These are phyloP conservation scores for Boulengeromyrus knoepffleri DNA, from an alignment of 2,113 vertebrate species.

Conservation along the genomic window DNA sequence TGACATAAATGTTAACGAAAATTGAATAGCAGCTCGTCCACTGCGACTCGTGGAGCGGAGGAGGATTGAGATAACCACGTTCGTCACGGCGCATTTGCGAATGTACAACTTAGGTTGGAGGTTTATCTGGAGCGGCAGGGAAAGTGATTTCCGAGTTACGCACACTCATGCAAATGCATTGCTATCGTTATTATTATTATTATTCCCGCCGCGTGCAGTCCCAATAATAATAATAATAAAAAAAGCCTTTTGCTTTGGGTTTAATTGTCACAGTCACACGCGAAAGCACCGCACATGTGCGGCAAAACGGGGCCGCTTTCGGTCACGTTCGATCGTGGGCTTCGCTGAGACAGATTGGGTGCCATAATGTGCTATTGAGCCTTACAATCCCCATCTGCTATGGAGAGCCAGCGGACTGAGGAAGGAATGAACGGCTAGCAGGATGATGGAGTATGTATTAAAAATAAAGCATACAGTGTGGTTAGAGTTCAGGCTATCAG, in stretches of 20 bases:
- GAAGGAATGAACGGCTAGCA: background rate
- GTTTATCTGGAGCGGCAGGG: constrained; percentile 5
- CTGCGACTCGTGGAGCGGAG: background rate
- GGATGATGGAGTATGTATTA: constrained; percentile 21
- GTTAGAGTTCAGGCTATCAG: background rate
- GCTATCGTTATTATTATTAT: constrained; percentile 27
- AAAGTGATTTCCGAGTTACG: background rate
- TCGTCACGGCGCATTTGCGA: constrained; percentile 64
- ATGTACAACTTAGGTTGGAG: constrained; percentile 48
- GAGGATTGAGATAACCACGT: constrained; percentile 63
- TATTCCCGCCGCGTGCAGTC: constrained; percentile 44
- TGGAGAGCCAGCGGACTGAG: constrained; percentile 45
- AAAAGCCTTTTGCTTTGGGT: constrained; percentile 48
- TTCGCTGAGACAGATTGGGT: constrained; percentile 58
- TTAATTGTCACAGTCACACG: constrained; percentile 45
- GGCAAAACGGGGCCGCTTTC: constrained; percentile 34
- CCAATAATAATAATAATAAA: constrained; percentile 34
- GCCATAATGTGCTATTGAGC: constrained; percentile 62
- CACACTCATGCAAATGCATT: constrained; percentile 36
- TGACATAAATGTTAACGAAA: constrained; percentile 39
- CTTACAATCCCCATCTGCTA: constrained; percentile 67
- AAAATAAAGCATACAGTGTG: background rate
- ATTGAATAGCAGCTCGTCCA: background rate
- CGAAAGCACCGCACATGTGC: constrained; percentile 40
- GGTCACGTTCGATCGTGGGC: constrained; percentile 41